Percentiles rank a stretch among this genome's conserved stretches.
These are phyloP conservation scores for Aradophagus sp. DNA, from an alignment of 1,140 invertebrate genomes.

Conservation along the genomic window DNA sequence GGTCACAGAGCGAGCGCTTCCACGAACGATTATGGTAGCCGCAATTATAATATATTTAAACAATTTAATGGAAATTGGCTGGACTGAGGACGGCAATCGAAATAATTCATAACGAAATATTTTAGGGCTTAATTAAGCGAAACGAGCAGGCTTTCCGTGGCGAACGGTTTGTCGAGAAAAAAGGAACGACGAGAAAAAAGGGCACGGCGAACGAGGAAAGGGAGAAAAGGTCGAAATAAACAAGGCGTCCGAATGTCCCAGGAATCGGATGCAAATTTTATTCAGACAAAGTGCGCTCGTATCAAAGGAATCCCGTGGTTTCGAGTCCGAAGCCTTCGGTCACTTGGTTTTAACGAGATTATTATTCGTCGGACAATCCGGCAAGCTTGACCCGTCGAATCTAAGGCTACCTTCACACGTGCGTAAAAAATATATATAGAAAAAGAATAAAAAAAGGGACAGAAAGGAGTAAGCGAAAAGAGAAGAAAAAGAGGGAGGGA, in stretches of 20 bases:
- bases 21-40: background rate
- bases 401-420: constrained; percentile 30
- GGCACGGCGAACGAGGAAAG: too few species aligned
- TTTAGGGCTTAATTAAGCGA: constrained; percentile 39
- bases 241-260: constrained; percentile 16
- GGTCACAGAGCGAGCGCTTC: constrained; percentile 1
- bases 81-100: background rate
- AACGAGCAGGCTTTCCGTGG: constrained; percentile 12
- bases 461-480: too few species aligned
- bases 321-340: constrained; percentile 36
- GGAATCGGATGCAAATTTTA: constrained; percentile 49
- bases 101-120: constrained; percentile 27
- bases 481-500: constrained; percentile 41
- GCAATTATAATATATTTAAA: constrained; percentile 4
- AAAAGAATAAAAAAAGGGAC: constrained; percentile 7
- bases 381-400: constrained; percentile 46
- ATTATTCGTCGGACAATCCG: constrained; percentile 53
- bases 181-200: too few species aligned
- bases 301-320: constrained; percentile 44
- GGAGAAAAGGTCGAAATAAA: too few species aligned
- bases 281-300: constrained; percentile 41
- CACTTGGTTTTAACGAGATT: constrained; percentile 54
- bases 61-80: constrained; percentile 9
- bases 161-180: constrained; percentile 6
- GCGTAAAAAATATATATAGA: too few species aligned